These are phyloP conservation scores for Pseudorectes ferrugineus DNA, from an alignment of 2,113 vertebrate genomes.

Conservation along the genomic window DNA sequence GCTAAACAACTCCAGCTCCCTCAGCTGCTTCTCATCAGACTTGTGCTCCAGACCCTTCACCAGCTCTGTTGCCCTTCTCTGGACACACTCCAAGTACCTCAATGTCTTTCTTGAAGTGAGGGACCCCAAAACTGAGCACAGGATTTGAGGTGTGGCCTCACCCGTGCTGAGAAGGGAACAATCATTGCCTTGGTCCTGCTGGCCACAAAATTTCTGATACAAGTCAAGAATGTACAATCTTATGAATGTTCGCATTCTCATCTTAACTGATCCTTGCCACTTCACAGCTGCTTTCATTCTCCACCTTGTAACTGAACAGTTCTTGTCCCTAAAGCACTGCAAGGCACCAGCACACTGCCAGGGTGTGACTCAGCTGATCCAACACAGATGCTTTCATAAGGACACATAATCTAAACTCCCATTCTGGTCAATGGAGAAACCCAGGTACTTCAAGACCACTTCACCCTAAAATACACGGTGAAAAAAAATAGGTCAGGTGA, in stretches of 20 bases:
- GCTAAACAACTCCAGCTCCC: neutral
- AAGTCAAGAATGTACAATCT: neutral
- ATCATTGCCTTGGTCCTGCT: neutral
- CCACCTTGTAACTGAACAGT: neutral
- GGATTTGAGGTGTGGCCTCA: neutral
- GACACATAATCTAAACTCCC: neutral
- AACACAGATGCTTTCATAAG: neutral
- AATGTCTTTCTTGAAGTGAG: neutral
- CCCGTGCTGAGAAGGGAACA: neutral
- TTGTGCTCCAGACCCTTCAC: neutral
- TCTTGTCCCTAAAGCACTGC: neutral
- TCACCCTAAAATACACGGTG: neutral
- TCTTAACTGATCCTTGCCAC: neutral
- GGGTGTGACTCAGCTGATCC: neutral
- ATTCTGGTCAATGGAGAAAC: neutral
- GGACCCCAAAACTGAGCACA: neutral
- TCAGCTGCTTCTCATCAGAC: neutral
- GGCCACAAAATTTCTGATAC: neutral
- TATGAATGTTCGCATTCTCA: neutral
- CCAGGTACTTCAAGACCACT: neutral
- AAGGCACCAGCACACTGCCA: neutral
- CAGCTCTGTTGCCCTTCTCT: neutral
- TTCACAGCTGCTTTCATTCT: neutral
- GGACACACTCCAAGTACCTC: fast-evolving
- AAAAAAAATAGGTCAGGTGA: neutral